These are phyloP conservation scores for Lithobates pipiens DNA, from an alignment of 2,797 vertebrate genomes.

Conservation along the genomic window DNA sequence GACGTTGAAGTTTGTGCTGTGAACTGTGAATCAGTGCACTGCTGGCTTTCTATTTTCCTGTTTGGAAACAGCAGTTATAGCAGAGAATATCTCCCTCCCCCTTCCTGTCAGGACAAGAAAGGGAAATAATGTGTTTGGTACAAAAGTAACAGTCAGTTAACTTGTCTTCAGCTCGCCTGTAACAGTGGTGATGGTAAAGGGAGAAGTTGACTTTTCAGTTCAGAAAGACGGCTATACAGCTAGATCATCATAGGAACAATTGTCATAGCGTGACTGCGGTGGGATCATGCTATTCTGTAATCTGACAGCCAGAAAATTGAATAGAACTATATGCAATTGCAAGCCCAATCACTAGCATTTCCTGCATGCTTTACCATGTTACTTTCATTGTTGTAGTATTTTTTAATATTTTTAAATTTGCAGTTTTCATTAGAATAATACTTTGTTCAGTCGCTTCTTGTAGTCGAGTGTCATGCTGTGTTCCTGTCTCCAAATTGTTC, in stretches of 20 bases:
- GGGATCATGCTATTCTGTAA: neutral
- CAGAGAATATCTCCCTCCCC: conserved; percentile 48
- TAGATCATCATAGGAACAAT: neutral
- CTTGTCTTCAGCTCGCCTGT: conserved; percentile 5
- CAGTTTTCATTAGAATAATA: too few relatives aligned
- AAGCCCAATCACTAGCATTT: too few relatives aligned
- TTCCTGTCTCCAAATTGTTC: too few relatives aligned
- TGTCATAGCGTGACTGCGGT: neutral
- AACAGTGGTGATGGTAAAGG: conserved; percentile 3
- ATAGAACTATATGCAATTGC: too few relatives aligned
- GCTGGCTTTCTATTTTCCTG: conserved; percentile 55
- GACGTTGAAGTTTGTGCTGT: neutral
- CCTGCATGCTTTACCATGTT: too few relatives aligned
- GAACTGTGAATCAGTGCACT: conserved; percentile 22
- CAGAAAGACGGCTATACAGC: neutral
- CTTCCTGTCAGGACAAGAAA: conserved; percentile 61
- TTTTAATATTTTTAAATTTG: too few relatives aligned
- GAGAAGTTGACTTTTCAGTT: neutral
- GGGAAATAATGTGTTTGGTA: conserved; percentile 59
- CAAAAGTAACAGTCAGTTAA: conserved; percentile 39
- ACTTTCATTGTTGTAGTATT: too few relatives aligned
- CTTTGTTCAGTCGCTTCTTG: too few relatives aligned
- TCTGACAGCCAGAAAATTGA: neutral
- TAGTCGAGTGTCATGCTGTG: too few relatives aligned
- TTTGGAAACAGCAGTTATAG: conserved; percentile 45